Evolutionary conservation across 2,797 vertebrate genomes (phyloP), one percentile per base, ranked within the genome.

Genomic region (Lacerta agilis): DNA sequence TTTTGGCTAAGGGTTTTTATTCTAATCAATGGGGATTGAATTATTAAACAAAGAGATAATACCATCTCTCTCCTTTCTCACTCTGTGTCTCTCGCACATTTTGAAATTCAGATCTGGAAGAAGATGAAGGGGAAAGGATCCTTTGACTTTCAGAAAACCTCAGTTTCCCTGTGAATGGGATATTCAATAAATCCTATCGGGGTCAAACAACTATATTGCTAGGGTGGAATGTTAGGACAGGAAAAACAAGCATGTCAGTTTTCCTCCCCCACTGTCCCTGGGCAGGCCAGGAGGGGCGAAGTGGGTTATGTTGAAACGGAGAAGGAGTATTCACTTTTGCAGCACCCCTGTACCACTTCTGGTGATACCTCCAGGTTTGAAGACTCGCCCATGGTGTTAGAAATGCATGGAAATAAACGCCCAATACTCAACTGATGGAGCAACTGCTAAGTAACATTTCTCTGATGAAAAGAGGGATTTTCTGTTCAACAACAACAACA

Each of bases 21-120:
- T 88, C 67, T 58, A 84, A 84, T 85, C 76, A 85, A 75, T 85
- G 38, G 45, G 10, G 49, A 80, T 20, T 80, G 55, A 73, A 73
- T 64, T 85, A 88, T 88, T 85, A 80, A 85, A 79, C 87, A 88
- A 38, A 55, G 45, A 72, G 77, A 72, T 84, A 79, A 85, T 80
- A 38, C 72, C 43, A 85, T 64, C 58, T 23, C 58, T 20, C 58
- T 61, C n/a, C 67, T 55, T 73, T 66, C 38, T 77, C 27, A 66
- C 49, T 58, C 25, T 27, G 61, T 41, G 82, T 49, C 75, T 43
- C 23, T 49, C 10, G 1, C 29, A 55, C 64, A 58, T 88, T 61
- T 71, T 79, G 66, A 79, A 79, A 27, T 79, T 84, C 49, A 27
- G 77, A 36, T 61, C 11, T 72, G 49, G 79, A 88, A 79, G 2